Evolutionary conservation across 1,140 invertebrate species (phyloP), one percentile per base, ranked within the genome.

Genomic region (Meloidogyne floridensis): DNA sequence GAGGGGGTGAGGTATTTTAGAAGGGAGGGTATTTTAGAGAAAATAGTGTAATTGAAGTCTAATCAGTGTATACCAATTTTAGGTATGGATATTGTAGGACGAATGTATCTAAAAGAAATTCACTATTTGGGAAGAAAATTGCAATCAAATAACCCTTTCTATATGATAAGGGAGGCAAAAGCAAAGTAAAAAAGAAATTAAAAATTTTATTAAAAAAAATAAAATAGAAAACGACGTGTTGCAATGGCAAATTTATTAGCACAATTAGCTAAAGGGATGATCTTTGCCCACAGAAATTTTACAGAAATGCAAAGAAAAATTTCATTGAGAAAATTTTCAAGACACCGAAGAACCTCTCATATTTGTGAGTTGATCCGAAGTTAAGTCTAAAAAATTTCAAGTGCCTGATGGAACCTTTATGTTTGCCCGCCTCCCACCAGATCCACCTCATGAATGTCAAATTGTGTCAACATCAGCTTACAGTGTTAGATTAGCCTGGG

Each of bases 81-180:
- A 80, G 71, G 76, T 59, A 88, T 88, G 88, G 88, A 89, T 75
- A 87, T 89, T 18, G 88, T 89, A 2, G 88, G 88, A 6, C 70
- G 88, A 78, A 89, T 89, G 88, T 89, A 89, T 79, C 77, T 89
- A 73, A 89, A 89, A 75, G 88, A 89, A 75, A 89, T 89, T 74
- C 88, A 89, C 74, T 89, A 89, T 78, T 81, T 90, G 74, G 88
- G 88, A 42, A 65, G 88, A 32, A 89, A 89, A 76, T 75, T 89
- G 1, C 86, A 86, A 73, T 87, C 87, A 13, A 89, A 87, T 75
- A 89, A 89, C 79, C 88, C 88, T 18, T 89, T 89, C 77, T 89
- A 89, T 76, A 79, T 89, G 65, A 76, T 89, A 11, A 65, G 89
- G 10, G 88, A 89, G 75, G 88, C 88, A 8, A 89, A 89, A 83